Percentiles rank a stretch among this genome's conserved stretches.
Conservation (phyloP, 2,888 invertebrate species). For the Dryadula phaetusa region DNA sequence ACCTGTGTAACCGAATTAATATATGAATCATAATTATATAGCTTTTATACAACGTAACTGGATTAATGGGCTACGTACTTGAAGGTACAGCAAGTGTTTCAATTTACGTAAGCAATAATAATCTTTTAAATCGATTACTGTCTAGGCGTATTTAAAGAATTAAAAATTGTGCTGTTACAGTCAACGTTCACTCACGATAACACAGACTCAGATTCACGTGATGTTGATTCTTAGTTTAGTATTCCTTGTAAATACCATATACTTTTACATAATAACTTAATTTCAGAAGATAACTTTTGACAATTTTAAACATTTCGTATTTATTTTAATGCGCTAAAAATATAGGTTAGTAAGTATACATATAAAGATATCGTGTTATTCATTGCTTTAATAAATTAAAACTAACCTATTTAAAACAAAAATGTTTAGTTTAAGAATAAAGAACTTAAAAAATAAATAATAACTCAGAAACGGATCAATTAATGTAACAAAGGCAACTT, state of each 20-base stretch:
- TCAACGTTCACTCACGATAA: background rate
- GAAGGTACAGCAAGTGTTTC: background rate
- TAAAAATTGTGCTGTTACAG: background rate
- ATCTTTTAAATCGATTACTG: background rate
- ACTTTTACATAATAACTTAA: background rate
- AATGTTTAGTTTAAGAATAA: too few relatives aligned
- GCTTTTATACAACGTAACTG: background rate
- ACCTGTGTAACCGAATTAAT: background rate
- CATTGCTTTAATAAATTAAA: too few relatives aligned
- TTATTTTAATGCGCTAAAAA: background rate
- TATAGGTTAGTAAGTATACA: too few relatives aligned
- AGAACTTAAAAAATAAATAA: too few relatives aligned
- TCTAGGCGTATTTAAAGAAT: background rate
- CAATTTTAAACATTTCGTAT: background rate
- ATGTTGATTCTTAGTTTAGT: background rate
- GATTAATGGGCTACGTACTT: background rate
- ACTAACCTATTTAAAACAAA: too few relatives aligned
- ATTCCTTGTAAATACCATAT: background rate
- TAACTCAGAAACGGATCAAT: too few relatives aligned
- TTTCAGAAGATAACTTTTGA: background rate
- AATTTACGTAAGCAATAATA: background rate
- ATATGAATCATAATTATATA: constrained; percentile 1
- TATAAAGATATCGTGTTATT: too few relatives aligned
- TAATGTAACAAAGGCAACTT: too few relatives aligned
- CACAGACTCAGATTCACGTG: background rate